Percentiles rank a stretch among this genome's conserved stretches.
Conservation (phyloP, 2,113 vertebrate genomes). For the Notothenia coriiceps region DNA sequence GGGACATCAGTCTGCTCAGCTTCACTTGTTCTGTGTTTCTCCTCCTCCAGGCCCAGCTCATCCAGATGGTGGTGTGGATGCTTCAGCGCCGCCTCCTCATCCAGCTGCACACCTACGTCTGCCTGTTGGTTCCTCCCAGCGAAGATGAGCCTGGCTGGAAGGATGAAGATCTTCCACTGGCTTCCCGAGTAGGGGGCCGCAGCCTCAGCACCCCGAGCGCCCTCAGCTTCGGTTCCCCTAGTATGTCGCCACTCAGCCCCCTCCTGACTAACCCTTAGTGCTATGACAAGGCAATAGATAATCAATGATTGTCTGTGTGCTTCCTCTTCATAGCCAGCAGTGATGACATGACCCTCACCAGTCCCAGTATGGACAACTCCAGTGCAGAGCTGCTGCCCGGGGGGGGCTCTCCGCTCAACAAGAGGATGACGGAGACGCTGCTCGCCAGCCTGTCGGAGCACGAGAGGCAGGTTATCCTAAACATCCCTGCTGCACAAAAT, state of each 20-base stretch:
- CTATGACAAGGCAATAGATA: not conserved
- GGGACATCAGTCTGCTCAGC: not conserved
- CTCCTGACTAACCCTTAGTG: not conserved
- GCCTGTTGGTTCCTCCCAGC: constrained; percentile 91
- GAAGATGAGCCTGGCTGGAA: constrained; percentile 86
- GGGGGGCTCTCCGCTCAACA: constrained; percentile 94
- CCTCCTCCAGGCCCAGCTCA: constrained; percentile 91
- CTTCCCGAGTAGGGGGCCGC: constrained; percentile 88
- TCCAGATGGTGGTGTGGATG: constrained; percentile 99
- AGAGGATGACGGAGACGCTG: constrained; percentile 95
- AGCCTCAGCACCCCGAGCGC: constrained; percentile 96
- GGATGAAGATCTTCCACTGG: constrained; percentile 88
- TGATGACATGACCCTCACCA: constrained; percentile 98
- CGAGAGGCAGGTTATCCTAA: constrained; percentile 93
- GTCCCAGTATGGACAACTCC: constrained; percentile 99
- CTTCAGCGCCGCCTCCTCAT: constrained; percentile 93
- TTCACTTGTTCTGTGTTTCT: constrained; percentile 1
- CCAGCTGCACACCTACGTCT: constrained; percentile 96
- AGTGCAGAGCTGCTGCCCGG: constrained; percentile 95
- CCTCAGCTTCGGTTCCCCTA: constrained; percentile 97
- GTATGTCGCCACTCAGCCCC: constrained; percentile 80
- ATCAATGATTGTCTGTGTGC: constrained; percentile 10
- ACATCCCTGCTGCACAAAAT: constrained; percentile 93
- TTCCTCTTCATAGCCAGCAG: constrained; percentile 89
- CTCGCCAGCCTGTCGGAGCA: constrained; percentile 94